phyloP scores from a whole-genome alignment of 2,113 vertebrate genomes.

The Todiramphus chloris region DNA sequence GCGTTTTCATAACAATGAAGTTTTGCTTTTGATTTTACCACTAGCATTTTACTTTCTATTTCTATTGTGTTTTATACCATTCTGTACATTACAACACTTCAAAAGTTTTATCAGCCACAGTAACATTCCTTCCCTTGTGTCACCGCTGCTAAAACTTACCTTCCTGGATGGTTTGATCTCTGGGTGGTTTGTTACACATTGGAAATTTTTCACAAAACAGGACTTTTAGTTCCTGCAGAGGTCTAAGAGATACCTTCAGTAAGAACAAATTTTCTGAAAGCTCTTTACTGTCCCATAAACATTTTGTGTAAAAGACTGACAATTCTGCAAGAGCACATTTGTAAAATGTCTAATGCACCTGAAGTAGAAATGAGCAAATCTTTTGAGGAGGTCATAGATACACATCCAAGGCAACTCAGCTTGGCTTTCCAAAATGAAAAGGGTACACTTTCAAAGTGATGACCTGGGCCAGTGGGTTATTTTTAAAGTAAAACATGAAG shows the following conservation, averaged over 20 bases:
- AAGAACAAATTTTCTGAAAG: neutral
- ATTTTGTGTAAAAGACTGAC: neutral
- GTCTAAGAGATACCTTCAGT: neutral
- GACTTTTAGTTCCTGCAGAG: neutral
- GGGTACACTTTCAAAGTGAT: neutral
- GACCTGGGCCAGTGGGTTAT: neutral
- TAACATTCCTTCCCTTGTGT: neutral
- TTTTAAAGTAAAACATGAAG: neutral
- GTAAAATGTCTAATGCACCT: neutral
- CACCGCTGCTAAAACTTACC: neutral
- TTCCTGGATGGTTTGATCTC: neutral
- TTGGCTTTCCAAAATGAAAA: neutral
- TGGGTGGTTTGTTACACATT: accelerated
- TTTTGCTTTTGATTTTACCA: neutral
- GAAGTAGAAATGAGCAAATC: neutral
- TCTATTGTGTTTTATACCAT: neutral
- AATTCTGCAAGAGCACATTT: neutral
- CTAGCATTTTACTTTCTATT: neutral
- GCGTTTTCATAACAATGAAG: neutral
- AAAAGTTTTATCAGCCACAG: neutral
- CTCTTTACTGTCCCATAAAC: neutral
- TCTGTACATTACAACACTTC: neutral
- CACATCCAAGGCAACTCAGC: neutral
- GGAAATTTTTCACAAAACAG: neutral
- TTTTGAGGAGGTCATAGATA: neutral